phyloP scores from a whole-genome alignment of 1,140 invertebrate species.

The Asbolus verrucosus region DNA sequence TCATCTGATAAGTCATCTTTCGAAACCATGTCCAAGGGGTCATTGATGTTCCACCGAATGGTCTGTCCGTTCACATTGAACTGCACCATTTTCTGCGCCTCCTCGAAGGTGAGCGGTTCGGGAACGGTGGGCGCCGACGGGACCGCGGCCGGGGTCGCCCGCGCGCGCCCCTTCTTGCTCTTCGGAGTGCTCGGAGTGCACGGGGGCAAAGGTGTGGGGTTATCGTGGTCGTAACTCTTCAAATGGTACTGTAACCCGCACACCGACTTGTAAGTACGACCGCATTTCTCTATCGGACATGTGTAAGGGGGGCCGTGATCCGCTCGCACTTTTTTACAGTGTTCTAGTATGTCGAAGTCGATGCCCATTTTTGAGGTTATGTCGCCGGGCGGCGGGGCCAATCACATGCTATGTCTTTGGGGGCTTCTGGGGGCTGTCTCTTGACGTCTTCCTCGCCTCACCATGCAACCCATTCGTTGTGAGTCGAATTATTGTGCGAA shows the following conservation, averaged over 20 bases:
- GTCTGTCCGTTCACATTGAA: constrained; percentile 85
- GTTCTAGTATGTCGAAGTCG: constrained; percentile 87
- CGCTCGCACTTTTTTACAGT: constrained; percentile 83
- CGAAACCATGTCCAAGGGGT: constrained; percentile 72
- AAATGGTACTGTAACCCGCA: constrained; percentile 88
- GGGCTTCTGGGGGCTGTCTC: background rate
- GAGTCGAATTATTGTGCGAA: no score
- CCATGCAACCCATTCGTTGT: no score
- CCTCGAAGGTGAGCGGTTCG: constrained; percentile 79
- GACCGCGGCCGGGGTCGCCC: constrained; percentile 57
- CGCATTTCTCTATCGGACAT: constrained; percentile 86
- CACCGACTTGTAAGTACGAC: constrained; percentile 86
- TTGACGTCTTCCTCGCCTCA: no score
- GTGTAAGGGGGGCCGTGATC: constrained; percentile 85
- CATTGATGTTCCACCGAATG: constrained; percentile 71
- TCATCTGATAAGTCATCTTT: constrained; percentile 73
- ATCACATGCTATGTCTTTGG: background rate
- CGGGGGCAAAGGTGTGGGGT: constrained; percentile 65
- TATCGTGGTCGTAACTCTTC: constrained; percentile 85
- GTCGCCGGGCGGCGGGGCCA: background rate
- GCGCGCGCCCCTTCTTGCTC: constrained; percentile 67
- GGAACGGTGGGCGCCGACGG: constrained; percentile 68
- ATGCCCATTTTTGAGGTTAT: constrained; percentile 71
- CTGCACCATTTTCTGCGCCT: constrained; percentile 85
- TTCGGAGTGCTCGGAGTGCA: constrained; percentile 62